Evolutionary conservation across 37 sponge, comb jelly and placozoan species (phyloP), one percentile per base, ranked within the genome.

Genomic region (Cliona cf. orientalis): DNA sequence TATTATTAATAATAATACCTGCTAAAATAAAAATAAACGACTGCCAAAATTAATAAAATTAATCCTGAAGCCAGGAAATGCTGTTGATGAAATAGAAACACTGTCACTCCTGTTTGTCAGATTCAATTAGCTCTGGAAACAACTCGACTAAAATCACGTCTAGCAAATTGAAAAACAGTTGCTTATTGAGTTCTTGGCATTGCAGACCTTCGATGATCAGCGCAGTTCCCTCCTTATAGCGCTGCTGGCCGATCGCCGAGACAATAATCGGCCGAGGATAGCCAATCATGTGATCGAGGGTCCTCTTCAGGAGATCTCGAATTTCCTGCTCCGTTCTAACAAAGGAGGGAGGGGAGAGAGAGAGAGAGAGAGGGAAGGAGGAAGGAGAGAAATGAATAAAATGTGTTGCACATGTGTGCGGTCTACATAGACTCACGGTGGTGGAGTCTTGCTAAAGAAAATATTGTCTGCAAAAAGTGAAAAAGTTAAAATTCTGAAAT

Each of bases 181-280:
- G 87, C 35, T 91, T 91, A 74, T 91, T 91, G 35, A 91, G 83
- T 36, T 63, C 57, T 36, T 76, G 67, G 40, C 76, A 81, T 67
- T 91, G 91, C 31, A 91, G 58, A n/a, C 82, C 80, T 58, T 85
- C 82, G 25, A 82, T 55, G 12, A 91, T 49, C 67, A 82, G n/a
- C 32, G 62, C 38, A 14, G 82, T 78, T 17, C 82, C 82, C 9
- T 69, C 38, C 31, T 33, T 28, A 40, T 60, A 81, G 35, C 62
- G 62, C 25, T 91, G 74, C 57, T 63, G 42, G 0, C 91, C 91
- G 46, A 86, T 66, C 2, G 59, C 35, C 3, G 35, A 29, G 12
- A 86, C 56, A 42, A 91, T 45, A 29, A 81, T 4, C 5, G 46
- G 65, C 43, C 58, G 39, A 17, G 76, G 82, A 36, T 71, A 55